Evolutionary conservation across 2,113 vertebrate genomes (phyloP).

Genomic region (Chaenogobius annularis): DNA sequence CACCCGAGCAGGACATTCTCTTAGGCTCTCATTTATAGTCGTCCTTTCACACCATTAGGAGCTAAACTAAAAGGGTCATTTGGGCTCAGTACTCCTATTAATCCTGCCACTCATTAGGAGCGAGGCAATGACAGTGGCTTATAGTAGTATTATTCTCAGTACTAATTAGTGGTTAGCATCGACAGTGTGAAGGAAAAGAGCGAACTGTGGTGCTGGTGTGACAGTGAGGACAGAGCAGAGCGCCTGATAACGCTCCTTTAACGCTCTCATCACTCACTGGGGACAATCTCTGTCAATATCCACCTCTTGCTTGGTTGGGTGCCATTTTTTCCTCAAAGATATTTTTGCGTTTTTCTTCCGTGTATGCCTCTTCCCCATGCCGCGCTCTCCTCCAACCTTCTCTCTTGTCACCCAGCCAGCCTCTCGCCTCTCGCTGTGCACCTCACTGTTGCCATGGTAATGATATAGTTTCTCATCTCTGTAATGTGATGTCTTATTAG

Average conservation of each 20-base stretch:
- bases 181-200: conserved; percentile 51
- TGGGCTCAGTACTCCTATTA: conserved; percentile 61
- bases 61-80: conserved; percentile 47
- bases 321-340: conserved; percentile 36
- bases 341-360: conserved; percentile 41
- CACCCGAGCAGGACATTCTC: background rate
- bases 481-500: conserved; percentile 78
- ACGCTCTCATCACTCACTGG: conserved; percentile 18
- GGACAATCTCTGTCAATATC: conserved; percentile 25
- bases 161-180: conserved; percentile 64
- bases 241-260: conserved; percentile 26
- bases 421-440: conserved; percentile 58
- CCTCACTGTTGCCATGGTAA: conserved; percentile 78
- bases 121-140: conserved; percentile 38
- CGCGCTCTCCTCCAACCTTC: conserved; percentile 50
- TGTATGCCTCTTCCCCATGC: conserved; percentile 37
- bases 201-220: conserved; percentile 38
- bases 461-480: conserved; percentile 74
- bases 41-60: conserved; percentile 38
- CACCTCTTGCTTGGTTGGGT: conserved; percentile 12
- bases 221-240: conserved; percentile 27
- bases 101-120: conserved; percentile 65
- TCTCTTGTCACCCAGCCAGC: conserved; percentile 66
- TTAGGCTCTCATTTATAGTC: conserved; percentile 30
- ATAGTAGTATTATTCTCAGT: conserved; percentile 51